Evolutionary conservation across 2,113 vertebrate species (phyloP).

Genomic region (Archilochus colubris): DNA sequence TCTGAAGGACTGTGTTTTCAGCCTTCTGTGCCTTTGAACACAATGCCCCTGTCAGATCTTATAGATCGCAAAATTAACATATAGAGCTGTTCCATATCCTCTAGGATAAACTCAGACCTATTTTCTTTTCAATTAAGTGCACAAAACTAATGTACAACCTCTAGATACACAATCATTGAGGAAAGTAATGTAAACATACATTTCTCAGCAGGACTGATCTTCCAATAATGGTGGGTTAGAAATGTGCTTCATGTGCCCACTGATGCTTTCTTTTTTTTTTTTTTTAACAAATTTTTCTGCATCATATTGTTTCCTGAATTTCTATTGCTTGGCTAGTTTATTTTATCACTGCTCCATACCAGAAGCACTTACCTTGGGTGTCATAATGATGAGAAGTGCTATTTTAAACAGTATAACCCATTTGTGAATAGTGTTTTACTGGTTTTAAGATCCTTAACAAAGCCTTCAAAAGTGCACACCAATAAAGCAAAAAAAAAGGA

Average conservation of each 20-base stretch:
- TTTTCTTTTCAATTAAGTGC: not conserved
- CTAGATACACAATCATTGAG: not conserved
- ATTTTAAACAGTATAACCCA: conserved; percentile 1
- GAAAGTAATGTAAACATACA: not conserved
- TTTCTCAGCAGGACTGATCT: not conserved
- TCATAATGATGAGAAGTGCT: conserved; percentile 2
- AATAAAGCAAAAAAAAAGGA: not conserved
- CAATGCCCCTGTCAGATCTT: not conserved
- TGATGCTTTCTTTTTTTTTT: not conserved
- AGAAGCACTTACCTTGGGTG: not conserved
- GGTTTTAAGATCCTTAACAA: not conserved
- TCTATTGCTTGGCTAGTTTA: not conserved
- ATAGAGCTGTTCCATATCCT: not conserved
- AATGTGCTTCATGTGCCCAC: not conserved
- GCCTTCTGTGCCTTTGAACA: not conserved
- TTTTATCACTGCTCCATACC: not conserved
- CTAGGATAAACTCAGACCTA: not conserved
- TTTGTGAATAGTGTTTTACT: not conserved
- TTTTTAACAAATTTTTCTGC: not conserved
- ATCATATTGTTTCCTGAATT: not conserved
- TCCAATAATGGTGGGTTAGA: not conserved
- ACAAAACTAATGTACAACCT: not conserved
- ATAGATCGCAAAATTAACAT: not conserved
- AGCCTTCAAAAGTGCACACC: not conserved
- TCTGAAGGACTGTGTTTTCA: not conserved